Percentiles rank a stretch among this genome's conserved stretches.
phyloP scores from a whole-genome alignment of 1,140 invertebrate genomes.

The Neelides sp. region DNA sequence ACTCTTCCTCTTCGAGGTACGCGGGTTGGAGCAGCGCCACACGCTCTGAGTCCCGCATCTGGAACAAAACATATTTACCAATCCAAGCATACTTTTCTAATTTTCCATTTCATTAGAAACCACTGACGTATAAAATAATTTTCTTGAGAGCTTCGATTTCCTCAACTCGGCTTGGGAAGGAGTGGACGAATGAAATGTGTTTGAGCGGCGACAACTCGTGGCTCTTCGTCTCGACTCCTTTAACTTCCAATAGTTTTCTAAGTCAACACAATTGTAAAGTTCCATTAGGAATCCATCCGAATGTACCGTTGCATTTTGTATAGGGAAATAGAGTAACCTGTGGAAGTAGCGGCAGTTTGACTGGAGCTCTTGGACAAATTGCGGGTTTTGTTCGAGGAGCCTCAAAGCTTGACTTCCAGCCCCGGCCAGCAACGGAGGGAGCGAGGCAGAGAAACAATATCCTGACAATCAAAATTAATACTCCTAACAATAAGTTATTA shows the following conservation, averaged over 20 bases:
- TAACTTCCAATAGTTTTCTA: too few relatives aligned
- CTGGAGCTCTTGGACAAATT: constrained; percentile 46
- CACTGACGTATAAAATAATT: constrained; percentile 45
- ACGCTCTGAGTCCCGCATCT: constrained; percentile 45
- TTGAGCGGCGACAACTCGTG: constrained; percentile 60
- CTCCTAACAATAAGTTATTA: too few relatives aligned
- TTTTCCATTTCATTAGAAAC: too few relatives aligned
- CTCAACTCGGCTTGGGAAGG: constrained; percentile 37
- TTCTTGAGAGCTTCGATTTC: constrained; percentile 46
- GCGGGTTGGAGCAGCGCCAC: constrained; percentile 49
- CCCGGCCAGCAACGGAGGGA: constrained; percentile 78
- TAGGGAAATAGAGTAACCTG: constrained; percentile 4
- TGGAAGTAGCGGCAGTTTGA: constrained; percentile 44
- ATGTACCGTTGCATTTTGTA: not conserved
- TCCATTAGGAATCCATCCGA: too few relatives aligned
- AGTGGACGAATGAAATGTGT: constrained; percentile 55
- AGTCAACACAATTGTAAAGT: too few relatives aligned
- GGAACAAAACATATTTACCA: constrained; percentile 19
- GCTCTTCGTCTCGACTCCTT: constrained; percentile 45
- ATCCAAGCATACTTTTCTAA: constrained; percentile 8
- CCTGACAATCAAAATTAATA: constrained; percentile 39
- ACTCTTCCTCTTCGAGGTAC: constrained; percentile 50
- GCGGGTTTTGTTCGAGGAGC: constrained; percentile 54
- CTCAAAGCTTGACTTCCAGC: constrained; percentile 67
- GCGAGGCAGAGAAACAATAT: constrained; percentile 94